Evolutionary conservation across 2,113 vertebrate species (phyloP), one percentile per base, ranked within the genome.

Genomic region (Sarotherodon lohbergeri): DNA sequence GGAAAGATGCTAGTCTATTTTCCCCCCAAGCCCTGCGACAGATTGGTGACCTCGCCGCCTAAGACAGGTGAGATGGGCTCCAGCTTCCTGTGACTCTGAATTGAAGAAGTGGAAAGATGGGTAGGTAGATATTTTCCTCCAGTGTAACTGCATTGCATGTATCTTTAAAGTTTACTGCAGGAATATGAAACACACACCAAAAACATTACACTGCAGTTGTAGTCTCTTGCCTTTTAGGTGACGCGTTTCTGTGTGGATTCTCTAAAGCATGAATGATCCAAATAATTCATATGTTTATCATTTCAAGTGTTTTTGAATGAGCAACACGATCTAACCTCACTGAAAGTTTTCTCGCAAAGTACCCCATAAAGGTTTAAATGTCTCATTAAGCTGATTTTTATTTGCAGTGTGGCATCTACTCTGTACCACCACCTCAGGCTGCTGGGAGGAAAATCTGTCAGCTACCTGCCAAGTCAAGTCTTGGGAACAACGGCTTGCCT

Each of bases 401-500:
- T 91, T 85, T 83, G 82, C 83, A 12, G 54, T 11, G n/a, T 61
- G 59, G 76, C 50, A 80, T 73, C 79, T n/a, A 4, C 48, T 80
- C 46, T 43, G 32, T 41, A 48, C 81, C 68, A 56, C 43, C 57
- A 81, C 50, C 11, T 80, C 59, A 50, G 13, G 39, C 4, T 9
- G 22, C 57, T 63, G 83, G 52, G 9, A 81, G 85, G 27, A 83
- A 88, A 91, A 61, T 79, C 11, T 85, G 48, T 82, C 80, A 79
- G 27, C 50, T 84, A 82, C 85, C 84, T 83, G 90, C 91, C 86
- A 93, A 90, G 54, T 54, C 78, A 80, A n/a, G 39, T 9, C 14
- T 71, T 7, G 6, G 57, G 54, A 91, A 93, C 91, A 94, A 92
- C 56, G 27, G 83, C 66, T 80, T 5, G 76, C 76, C 82, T 93